These are phyloP conservation scores for Atractosteus spatula DNA, from an alignment of 2,113 vertebrate genomes.

Conservation along the genomic window DNA sequence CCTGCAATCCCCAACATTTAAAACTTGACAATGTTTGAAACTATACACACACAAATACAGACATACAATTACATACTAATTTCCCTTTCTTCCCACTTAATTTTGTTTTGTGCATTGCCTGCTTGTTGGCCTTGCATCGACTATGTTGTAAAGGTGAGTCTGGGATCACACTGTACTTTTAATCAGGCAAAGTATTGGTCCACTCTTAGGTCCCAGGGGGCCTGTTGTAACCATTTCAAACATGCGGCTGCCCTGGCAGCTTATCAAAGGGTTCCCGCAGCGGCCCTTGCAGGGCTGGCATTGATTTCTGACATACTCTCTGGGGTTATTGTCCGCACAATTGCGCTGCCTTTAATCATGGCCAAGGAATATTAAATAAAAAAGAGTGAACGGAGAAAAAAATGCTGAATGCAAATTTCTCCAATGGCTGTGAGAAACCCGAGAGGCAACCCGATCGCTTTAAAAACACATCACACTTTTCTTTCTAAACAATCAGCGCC, in stretches of 20 bases:
- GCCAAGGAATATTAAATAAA: not conserved
- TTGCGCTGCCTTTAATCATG: conserved; percentile 15
- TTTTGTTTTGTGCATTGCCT: no score
- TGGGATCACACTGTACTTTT: conserved; percentile 26
- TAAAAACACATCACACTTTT: conserved; percentile 28
- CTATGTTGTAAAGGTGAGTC: conserved; percentile 14
- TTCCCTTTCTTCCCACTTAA: no score
- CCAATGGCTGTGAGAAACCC: conserved; percentile 3
- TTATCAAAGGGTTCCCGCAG: conserved; percentile 38
- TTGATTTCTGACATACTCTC: conserved; percentile 24
- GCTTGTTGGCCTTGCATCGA: not conserved
- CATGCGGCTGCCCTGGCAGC: conserved; percentile 31
- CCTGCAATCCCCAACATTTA: no score
- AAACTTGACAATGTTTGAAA: no score
- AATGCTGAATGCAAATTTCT: conserved; percentile 26
- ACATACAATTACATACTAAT: no score
- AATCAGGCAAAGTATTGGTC: conserved; percentile 19
- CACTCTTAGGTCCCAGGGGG: conserved; percentile 26
- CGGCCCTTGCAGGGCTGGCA: conserved; percentile 18
- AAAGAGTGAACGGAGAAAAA: conserved; percentile 26
- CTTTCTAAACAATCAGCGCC: conserved; percentile 13
- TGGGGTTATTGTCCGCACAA: conserved; percentile 10
- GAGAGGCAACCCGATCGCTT: conserved; percentile 9
- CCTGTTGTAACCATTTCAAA: conserved; percentile 33
- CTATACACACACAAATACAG: no score